Conservation (phyloP, 2,113 vertebrate genomes). For the Ictalurus furcatus region DNA sequence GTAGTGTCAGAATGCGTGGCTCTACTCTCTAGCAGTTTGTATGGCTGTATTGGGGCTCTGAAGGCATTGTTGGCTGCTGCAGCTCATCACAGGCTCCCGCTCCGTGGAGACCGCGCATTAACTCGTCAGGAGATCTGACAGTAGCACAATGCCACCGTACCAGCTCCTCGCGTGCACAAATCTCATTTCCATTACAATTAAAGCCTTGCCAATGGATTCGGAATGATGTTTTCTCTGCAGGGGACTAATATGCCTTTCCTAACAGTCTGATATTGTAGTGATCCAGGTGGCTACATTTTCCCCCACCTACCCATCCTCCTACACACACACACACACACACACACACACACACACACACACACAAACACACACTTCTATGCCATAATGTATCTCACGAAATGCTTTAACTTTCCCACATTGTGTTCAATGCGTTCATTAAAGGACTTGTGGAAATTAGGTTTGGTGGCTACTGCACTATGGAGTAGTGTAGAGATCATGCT, state of each 20-base stretch:
- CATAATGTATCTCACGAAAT: conserved; percentile 35
- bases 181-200: conserved; percentile 73
- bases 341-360: conserved; percentile 8
- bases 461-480: background rate
- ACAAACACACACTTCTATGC: conserved; percentile 22
- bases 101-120: conserved; percentile 52
- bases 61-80: conserved; percentile 46
- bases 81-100: conserved; percentile 46
- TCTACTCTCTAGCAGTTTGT: conserved; percentile 19
- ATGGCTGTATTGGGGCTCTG: conserved; percentile 31
- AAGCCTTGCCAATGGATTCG: conserved; percentile 61
- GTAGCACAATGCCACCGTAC: conserved; percentile 50
- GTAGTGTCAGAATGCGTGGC: background rate
- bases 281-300: conserved; percentile 61
- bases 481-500: conserved; percentile 9
- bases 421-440: conserved; percentile 52
- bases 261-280: conserved; percentile 55
- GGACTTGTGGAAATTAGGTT: conserved; percentile 26
- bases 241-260: conserved; percentile 66
- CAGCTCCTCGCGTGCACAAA: conserved; percentile 52
- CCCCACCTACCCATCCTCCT: conserved; percentile 41
- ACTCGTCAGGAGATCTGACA: conserved; percentile 57
- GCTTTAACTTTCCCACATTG: conserved; percentile 46
- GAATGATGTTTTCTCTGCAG: conserved; percentile 62
- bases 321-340: conserved; percentile 39